Conservation (phyloP, 2,113 vertebrate genomes). For the Tretioscincus oriximinensis region DNA sequence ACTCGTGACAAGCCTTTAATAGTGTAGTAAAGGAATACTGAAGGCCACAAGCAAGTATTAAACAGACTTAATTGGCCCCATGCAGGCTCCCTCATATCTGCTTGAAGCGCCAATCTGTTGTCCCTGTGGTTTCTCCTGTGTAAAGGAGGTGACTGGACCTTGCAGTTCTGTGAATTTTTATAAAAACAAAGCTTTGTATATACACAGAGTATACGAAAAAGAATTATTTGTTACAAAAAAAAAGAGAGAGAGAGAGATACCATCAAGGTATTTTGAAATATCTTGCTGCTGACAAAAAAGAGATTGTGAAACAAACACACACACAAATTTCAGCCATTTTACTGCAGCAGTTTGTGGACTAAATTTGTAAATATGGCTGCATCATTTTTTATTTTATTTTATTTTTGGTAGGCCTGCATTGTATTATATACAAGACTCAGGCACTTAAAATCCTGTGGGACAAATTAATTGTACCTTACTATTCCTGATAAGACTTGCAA, state of each 20-base stretch:
- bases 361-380: slow-evolving; percentile 96
- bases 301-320: slow-evolving; percentile 74
- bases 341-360: slow-evolving; percentile 86
- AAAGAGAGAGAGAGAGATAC: slow-evolving; percentile 90
- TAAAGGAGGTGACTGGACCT: slow-evolving; percentile 76
- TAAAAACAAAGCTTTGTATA: slow-evolving; percentile 89
- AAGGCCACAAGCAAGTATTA: slow-evolving; percentile 72
- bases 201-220: slow-evolving; percentile 91
- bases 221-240: slow-evolving; percentile 89
- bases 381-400: slow-evolving; percentile 66
- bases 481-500: slow-evolving; percentile 88
- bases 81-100: slow-evolving; percentile 63
- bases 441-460: slow-evolving; percentile 86
- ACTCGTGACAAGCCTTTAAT: slow-evolving; percentile 98
- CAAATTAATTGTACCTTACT: slow-evolving; percentile 85
- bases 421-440: slow-evolving; percentile 92
- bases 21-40: slow-evolving; percentile 76
- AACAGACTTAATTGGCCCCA: slow-evolving; percentile 61
- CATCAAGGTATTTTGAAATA: slow-evolving; percentile 90
- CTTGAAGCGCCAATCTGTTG: slow-evolving; percentile 67
- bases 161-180: slow-evolving; percentile 84
- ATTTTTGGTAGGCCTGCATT: slow-evolving; percentile 83
- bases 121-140: slow-evolving; percentile 76
- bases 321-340: slow-evolving; percentile 80
- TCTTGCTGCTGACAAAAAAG: slow-evolving; percentile 88